Percentiles rank a stretch among this genome's conserved stretches.
These are phyloP conservation scores for Hartigia nigra DNA, from an alignment of 2,888 invertebrate species.

Conservation along the genomic window DNA sequence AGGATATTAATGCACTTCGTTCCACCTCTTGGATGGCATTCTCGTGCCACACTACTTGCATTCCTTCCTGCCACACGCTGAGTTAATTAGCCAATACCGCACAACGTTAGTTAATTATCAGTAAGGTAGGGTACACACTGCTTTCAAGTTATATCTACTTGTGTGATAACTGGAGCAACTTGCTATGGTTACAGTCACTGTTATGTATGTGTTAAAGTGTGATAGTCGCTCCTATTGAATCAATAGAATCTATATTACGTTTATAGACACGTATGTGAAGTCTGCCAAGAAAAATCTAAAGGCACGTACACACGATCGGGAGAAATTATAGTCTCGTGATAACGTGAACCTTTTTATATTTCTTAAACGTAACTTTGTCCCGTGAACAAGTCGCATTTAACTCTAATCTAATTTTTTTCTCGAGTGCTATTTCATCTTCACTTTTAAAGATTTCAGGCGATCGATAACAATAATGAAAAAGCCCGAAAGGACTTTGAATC, in stretches of 20 bases:
- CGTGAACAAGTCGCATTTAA: not conserved
- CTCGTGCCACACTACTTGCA: not conserved
- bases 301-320: not conserved
- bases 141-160: not conserved
- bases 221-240: not conserved
- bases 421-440: not conserved
- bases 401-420: not conserved
- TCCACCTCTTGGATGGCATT: not conserved
- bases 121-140: not conserved
- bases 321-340: not conserved
- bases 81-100: slow-evolving; percentile 3
- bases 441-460: not conserved
- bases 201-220: not conserved
- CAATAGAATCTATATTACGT: not conserved
- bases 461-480: not conserved
- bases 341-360: not conserved
- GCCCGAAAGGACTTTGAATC: not conserved
- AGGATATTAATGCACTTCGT: slow-evolving; percentile 6
- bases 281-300: not conserved
- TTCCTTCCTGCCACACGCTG: not conserved
- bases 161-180: not conserved
- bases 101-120: not conserved
- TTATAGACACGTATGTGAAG: not conserved
- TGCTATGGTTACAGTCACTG: not conserved
- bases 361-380: not conserved